Conservation (phyloP, 2,113 vertebrate genomes). For the Blennius ocellaris region DNA sequence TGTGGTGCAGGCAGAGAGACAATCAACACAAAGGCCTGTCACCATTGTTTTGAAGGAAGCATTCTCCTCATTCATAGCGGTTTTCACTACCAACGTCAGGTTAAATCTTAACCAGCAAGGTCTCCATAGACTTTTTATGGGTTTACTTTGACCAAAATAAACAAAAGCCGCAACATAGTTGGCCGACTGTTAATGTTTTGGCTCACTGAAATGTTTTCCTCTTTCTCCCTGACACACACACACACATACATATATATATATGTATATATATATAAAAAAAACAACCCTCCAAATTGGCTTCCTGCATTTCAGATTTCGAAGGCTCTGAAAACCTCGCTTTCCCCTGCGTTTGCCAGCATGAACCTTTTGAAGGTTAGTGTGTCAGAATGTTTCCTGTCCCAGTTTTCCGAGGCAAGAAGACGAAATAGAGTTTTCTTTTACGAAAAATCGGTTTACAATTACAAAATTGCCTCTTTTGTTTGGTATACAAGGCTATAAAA, state of each 20-base stretch:
- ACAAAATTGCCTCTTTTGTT: conserved; percentile 50
- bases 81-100: conserved; percentile 69
- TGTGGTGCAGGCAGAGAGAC: conserved; percentile 61
- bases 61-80: conserved; percentile 77
- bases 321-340: conserved; percentile 65
- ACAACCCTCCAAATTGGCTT: conserved; percentile 67
- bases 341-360: conserved; percentile 52
- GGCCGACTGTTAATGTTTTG: conserved; percentile 66
- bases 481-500: conserved; percentile 59
- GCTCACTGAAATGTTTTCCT: conserved; percentile 68
- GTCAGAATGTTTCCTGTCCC: conserved; percentile 69
- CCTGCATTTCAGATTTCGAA: conserved; percentile 47
- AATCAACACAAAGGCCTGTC: conserved; percentile 65
- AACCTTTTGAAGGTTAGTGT: conserved; percentile 72
- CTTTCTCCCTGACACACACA: conserved; percentile 60
- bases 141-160: conserved; percentile 82
- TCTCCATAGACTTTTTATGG: conserved; percentile 74
- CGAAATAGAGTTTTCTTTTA: conserved; percentile 20
- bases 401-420: conserved; percentile 55
- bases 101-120: conserved; percentile 65
- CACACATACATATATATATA: too few species aligned
- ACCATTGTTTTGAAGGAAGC: conserved; percentile 68
- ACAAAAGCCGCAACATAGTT: conserved; percentile 78
- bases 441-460: conserved; percentile 36
- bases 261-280: conserved; percentile 58